A percentile compares a stretch with the other conserved stretches of the same genome.
Conservation (phyloP, 2,113 vertebrate species). For the Cyanoderma ruficeps region DNA sequence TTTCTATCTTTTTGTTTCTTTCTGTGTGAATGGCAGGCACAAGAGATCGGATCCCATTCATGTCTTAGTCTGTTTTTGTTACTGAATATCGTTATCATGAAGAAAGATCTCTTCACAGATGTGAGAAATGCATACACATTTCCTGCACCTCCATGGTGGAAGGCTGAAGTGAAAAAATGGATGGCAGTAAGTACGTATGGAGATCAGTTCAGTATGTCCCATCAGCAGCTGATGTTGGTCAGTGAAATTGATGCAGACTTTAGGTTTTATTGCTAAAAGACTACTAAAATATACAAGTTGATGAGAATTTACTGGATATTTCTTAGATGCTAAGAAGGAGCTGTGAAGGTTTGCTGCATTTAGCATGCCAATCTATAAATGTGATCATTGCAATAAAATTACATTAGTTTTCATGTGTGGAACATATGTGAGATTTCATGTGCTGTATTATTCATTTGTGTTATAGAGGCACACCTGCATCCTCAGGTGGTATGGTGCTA, state of each 20-base stretch:
- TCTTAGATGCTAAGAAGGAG: not conserved
- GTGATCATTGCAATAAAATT: not conserved
- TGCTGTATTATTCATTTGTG: not conserved
- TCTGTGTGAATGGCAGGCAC: not conserved
- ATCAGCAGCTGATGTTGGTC: not conserved
- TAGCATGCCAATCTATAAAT: not conserved
- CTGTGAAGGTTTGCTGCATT: not conserved
- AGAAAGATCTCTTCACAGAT: not conserved
- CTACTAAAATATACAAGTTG: not conserved
- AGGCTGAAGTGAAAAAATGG: not conserved
- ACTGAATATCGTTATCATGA: not conserved
- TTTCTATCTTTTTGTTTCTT: not conserved
- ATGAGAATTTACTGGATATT: not conserved
- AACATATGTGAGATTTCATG: not conserved
- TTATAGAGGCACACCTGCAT: not conserved
- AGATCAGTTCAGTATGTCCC: not conserved
- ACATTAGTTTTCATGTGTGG: not conserved
- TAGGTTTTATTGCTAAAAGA: not conserved
- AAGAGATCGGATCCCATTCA: not conserved
- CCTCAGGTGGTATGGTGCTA: not conserved
- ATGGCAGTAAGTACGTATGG: accelerated
- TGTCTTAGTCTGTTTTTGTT: not conserved
- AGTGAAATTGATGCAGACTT: not conserved
- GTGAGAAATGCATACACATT: not conserved
- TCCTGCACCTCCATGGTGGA: not conserved